A percentile compares a stretch with the other conserved stretches of the same genome.
phyloP scores from a whole-genome alignment of 2,797 vertebrate species.

The Ctenopoma multispine region DNA sequence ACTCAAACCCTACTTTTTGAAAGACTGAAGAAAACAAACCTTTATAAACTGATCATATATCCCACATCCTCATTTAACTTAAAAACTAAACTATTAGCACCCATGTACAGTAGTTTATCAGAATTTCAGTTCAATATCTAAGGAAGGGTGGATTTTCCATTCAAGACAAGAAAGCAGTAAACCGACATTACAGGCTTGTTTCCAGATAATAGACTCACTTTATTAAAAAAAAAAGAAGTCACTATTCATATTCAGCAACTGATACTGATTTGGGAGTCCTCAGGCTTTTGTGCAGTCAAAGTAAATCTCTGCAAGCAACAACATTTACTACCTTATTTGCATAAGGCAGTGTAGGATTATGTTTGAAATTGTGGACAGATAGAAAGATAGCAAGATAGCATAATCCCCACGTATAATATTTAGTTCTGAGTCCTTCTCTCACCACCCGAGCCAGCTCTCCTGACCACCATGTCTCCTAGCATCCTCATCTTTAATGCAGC shows the following conservation, averaged over 20 bases:
- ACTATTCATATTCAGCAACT: conserved; percentile 36
- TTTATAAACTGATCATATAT: conserved; percentile 27
- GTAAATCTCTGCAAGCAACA: conserved; percentile 11
- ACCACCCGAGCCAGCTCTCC: too few relatives aligned
- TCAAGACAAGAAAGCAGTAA: conserved; percentile 57
- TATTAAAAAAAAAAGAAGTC: conserved; percentile 27
- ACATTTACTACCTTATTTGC: too few relatives aligned
- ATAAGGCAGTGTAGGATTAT: too few relatives aligned
- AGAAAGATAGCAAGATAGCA: too few relatives aligned
- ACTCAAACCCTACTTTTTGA: too few relatives aligned
- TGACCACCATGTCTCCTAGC: too few relatives aligned
- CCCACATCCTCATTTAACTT: conserved; percentile 40
- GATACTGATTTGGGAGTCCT: conserved; percentile 1
- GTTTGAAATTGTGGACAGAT: too few relatives aligned
- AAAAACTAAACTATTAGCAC: conserved; percentile 47
- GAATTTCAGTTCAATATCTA: conserved; percentile 60
- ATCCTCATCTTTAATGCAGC: not conserved
- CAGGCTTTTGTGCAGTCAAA: conserved; percentile 20
- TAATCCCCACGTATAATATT: too few relatives aligned
- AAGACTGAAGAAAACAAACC: not conserved
- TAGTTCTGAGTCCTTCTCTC: too few relatives aligned
- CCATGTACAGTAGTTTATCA: conserved; percentile 42
- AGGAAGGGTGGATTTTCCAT: conserved; percentile 58
- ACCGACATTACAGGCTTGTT: conserved; percentile 56
- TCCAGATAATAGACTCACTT: conserved; percentile 56